phyloP scores from a whole-genome alignment of 2,888 invertebrate species.

The Torymus auratus region DNA sequence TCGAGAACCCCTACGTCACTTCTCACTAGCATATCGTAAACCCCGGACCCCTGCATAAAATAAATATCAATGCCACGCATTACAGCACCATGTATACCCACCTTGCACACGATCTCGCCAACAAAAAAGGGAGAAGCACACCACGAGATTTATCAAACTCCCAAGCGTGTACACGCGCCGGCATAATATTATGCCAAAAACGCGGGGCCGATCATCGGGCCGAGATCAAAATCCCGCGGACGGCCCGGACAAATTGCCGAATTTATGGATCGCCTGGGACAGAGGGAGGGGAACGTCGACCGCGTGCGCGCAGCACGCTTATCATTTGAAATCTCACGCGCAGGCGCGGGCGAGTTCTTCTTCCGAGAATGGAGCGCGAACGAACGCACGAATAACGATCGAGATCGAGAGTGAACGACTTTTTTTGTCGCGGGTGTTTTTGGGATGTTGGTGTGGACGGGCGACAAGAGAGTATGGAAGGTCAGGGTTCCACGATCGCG shows the following conservation, averaged over 20 bases:
- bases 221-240: conserved; percentile 74
- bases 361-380: conserved; percentile 66
- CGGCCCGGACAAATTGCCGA: conserved; percentile 74
- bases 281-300: conserved; percentile 62
- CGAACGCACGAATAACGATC: conserved; percentile 15
- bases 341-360: conserved; percentile 60
- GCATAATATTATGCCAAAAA: conserved; percentile 70
- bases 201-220: conserved; percentile 64
- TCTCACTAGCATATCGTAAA: too few relatives aligned
- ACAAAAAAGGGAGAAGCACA: too few relatives aligned
- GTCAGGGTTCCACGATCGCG: too few relatives aligned
- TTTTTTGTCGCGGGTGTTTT: neutral
- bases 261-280: conserved; percentile 71
- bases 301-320: conserved; percentile 65
- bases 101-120: too few relatives aligned
- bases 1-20: too few relatives aligned
- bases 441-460: too few relatives aligned
- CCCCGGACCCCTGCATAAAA: too few relatives aligned
- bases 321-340: conserved; percentile 72
- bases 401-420: conserved; percentile 11
- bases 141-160: conserved; percentile 34
- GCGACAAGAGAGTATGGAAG: too few relatives aligned
- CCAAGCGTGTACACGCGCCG: conserved; percentile 52
- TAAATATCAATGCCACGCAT: too few relatives aligned
- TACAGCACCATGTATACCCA: too few relatives aligned